Base-by-base conservation (phyloP, 1,140 invertebrate genomes). In the Drosophila fuyamai region DNA sequence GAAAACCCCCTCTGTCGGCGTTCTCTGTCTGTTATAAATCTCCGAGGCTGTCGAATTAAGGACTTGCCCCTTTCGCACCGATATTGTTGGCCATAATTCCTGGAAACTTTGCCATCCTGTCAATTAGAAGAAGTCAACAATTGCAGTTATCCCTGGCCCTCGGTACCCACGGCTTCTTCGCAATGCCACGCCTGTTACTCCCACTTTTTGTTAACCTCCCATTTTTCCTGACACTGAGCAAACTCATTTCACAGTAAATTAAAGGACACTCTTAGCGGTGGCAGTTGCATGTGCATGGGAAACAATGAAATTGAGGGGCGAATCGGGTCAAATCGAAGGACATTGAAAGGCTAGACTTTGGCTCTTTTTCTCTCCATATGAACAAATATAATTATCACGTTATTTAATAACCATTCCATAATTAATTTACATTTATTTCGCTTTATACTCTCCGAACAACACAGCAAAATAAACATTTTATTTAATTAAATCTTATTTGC, bases 1-100 rank as follows among this genome's bases (percentile, higher is more conserved):
- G 23, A 13, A 10, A 32, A 50, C n/a, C 62, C 59, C 29, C 50
- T 63, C 32, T 27, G 14, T 18, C 40, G 13, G 41, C 57, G 27
- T 47, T 63, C 63, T 27, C 16, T 29, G 53, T 70, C 23, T 53
- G 70, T 50, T 81, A 77, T 85, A 85, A 85, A 85, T 85, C 81
- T 85, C 50, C 74, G 36, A 47, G 43, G 57, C 77, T 85, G 81
- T 84, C 81, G 77, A 84, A 84, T 84, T 84, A 81, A 81, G 61
- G 41, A 53, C 62, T 53, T 18, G n/a, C 27, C n/a, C 48, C 29
- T 32, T 32, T 14, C n/a, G n/a, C 27, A 6, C 8, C 29, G 14
- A 68, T 77, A 77, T 68, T 78, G 81, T 60, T 56, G 40, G 73
- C 81, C 83, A 84, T 85, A 84, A 81, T 73, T 84, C 78, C 62